Conservation (phyloP, 2,113 vertebrate species). For the Mus spicilegus region DNA sequence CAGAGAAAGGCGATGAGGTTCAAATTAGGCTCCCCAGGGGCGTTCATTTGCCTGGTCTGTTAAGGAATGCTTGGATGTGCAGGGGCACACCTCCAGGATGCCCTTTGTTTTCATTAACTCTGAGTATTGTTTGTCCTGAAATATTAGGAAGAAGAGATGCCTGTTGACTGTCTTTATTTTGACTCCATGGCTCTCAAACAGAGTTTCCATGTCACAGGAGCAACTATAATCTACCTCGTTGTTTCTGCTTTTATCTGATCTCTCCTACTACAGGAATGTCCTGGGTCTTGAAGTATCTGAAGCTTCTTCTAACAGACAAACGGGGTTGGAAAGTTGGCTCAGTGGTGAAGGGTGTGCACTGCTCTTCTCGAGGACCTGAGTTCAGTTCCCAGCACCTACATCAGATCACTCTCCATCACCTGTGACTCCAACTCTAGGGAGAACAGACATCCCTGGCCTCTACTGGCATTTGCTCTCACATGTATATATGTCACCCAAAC, state of each 20-base stretch:
- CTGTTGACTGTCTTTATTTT: background rate
- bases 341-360: background rate
- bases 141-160: background rate
- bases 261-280: background rate
- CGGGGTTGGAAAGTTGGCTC: background rate
- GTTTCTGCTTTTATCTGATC: background rate
- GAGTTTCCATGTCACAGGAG: background rate
- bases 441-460: background rate
- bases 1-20: conserved; percentile 36
- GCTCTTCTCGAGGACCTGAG: background rate
- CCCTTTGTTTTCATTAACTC: background rate
- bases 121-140: background rate
- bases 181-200: background rate
- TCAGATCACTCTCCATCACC: background rate
- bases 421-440: background rate
- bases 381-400: background rate
- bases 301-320: background rate
- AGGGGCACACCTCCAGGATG: background rate
- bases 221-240: background rate
- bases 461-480: background rate
- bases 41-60: background rate
- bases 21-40: background rate
- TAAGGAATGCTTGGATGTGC: background rate
- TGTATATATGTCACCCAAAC: too few species aligned
- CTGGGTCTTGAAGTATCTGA: background rate